Evolutionary conservation across 1,140 invertebrate species (phyloP).

Genomic region (Zaprionus ornatus): DNA sequence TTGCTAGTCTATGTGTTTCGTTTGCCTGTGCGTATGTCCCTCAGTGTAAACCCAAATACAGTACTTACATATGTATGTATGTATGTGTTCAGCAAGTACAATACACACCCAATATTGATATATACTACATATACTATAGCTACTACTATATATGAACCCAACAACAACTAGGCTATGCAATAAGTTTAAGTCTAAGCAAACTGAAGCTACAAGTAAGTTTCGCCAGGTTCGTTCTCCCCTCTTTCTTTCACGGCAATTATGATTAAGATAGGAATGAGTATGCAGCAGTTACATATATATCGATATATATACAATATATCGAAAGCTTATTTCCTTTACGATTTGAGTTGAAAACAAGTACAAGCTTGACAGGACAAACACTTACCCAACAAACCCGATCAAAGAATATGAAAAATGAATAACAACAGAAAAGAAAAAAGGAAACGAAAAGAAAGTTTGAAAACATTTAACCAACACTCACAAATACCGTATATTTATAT

Average conservation of each 20-base stretch:
- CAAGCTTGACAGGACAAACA: constrained; percentile 44
- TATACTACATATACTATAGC: constrained; percentile 3
- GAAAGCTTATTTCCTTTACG: constrained; percentile 36
- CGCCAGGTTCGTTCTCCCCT: constrained; percentile 11
- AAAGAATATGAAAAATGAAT: neutral
- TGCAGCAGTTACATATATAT: constrained; percentile 25
- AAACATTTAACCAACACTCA: constrained; percentile 32
- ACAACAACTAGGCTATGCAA: constrained; percentile 33
- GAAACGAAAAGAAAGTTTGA: constrained; percentile 10
- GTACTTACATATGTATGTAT: constrained; percentile 41
- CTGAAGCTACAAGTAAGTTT: neutral
- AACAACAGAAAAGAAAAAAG: neutral
- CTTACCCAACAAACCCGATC: constrained; percentile 14
- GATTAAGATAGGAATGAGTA: neutral
- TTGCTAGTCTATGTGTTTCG: constrained; percentile 34
- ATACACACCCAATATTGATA: constrained; percentile 8
- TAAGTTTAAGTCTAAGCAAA: constrained; percentile 36
- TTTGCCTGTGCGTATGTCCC: constrained; percentile 12
- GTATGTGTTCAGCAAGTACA: constrained; percentile 48
- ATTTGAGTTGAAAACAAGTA: constrained; percentile 39
- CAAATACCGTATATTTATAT: constrained; percentile 34
- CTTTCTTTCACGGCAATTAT: neutral
- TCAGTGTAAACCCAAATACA: constrained; percentile 7
- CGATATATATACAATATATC: neutral
- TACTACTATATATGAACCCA: constrained; percentile 8